Percentiles rank a stretch among this genome's conserved stretches.
Evolutionary conservation across 2,888 invertebrate species (phyloP).

Genomic region (Sceliomorpha sp.): DNA sequence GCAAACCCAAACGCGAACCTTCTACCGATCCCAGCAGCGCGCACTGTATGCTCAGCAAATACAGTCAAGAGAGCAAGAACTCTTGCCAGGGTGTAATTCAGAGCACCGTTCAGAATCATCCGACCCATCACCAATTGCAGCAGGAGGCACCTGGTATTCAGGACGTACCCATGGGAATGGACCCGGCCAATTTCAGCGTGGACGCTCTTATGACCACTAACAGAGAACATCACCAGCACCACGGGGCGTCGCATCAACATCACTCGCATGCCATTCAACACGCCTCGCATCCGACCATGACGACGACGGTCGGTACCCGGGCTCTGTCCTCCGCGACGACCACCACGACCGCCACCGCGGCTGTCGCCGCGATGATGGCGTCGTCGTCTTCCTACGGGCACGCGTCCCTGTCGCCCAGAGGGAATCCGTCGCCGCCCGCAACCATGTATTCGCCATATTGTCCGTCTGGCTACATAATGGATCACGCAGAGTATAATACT

Average conservation of each 20-base stretch:
- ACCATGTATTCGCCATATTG: conserved; percentile 77
- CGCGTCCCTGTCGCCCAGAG: conserved; percentile 68
- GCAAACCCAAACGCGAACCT: conserved; percentile 88
- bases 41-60: conserved; percentile 78
- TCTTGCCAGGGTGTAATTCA: conserved; percentile 72
- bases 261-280: conserved; percentile 65
- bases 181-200: conserved; percentile 83
- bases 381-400: conserved; percentile 69
- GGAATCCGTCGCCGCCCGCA: conserved; percentile 71
- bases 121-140: conserved; percentile 66
- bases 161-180: conserved; percentile 76
- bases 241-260: conserved; percentile 61
- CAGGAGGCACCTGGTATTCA: conserved; percentile 66
- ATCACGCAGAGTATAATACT: conserved; percentile 75
- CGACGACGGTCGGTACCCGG: conserved; percentile 60
- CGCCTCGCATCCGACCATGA: conserved; percentile 67
- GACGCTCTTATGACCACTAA: conserved; percentile 83
- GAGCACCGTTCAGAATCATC: conserved; percentile 67
- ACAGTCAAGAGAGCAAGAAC: conserved; percentile 79
- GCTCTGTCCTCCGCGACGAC: conserved; percentile 63
- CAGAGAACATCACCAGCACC: conserved; percentile 43
- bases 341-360: conserved; percentile 71
- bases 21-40: conserved; percentile 81
- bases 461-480: conserved; percentile 75
- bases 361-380: conserved; percentile 76